Evolutionary conservation across 2,888 invertebrate species (phyloP).

Genomic region (Tenthredo scrophulariae): DNA sequence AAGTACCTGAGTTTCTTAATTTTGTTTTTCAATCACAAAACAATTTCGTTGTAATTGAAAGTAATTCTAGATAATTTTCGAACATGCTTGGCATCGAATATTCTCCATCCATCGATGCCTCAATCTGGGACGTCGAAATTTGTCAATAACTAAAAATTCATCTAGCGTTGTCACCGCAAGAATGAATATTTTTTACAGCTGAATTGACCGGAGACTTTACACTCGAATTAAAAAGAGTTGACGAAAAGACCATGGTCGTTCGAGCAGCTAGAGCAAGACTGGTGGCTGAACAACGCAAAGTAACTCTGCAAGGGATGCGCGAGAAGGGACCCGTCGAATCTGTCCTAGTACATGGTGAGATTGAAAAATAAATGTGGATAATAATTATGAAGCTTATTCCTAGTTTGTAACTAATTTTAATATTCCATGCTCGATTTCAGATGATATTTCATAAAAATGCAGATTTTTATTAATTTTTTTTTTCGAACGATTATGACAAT

Average conservation of each 20-base stretch:
- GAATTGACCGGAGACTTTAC: conserved; percentile 74
- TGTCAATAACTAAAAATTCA: background rate
- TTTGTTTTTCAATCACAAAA: background rate
- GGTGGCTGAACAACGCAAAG: conserved; percentile 64
- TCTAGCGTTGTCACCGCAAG: background rate
- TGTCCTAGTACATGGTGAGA: conserved; percentile 71
- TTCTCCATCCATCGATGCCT: background rate
- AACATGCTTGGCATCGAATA: background rate
- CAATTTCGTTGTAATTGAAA: background rate
- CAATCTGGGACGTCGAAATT: background rate
- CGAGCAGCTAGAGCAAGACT: conserved; percentile 74
- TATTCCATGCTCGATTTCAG: background rate
- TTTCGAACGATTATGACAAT: background rate
- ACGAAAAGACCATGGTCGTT: conserved; percentile 69
- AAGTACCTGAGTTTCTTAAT: background rate
- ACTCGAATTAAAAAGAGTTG: conserved; percentile 72
- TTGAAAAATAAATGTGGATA: background rate
- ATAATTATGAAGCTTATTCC: background rate
- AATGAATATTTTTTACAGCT: conserved; percentile 61
- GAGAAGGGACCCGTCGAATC: conserved; percentile 70
- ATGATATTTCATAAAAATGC: background rate
- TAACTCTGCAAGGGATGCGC: conserved; percentile 73
- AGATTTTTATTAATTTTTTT: background rate
- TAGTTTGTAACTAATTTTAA: background rate
- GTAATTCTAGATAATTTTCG: background rate